phyloP scores from a whole-genome alignment of 2,888 invertebrate species.

The Caenorhabditis zanzibari region DNA sequence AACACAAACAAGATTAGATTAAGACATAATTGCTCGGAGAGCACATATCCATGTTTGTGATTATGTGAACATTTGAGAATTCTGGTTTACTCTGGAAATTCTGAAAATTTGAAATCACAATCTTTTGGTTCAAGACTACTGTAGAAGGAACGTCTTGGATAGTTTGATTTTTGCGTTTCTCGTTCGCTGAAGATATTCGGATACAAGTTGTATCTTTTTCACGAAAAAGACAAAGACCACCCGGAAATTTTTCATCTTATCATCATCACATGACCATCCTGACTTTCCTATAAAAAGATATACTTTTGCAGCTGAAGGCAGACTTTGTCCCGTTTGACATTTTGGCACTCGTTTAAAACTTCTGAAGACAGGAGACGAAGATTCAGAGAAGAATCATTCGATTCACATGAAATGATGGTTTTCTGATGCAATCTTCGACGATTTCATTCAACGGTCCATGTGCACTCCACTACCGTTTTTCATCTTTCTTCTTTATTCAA shows the following conservation, averaged over 20 bases:
- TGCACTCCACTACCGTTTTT: conserved; percentile 24
- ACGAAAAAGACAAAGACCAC: conserved; percentile 30
- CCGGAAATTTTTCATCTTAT: conserved; percentile 13
- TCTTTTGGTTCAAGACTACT: background rate
- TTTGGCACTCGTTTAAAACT: conserved; percentile 37
- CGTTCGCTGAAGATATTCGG: background rate
- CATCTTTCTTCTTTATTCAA: conserved; percentile 16
- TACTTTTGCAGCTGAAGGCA: background rate
- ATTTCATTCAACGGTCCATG: conserved; percentile 39
- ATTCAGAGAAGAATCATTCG: conserved; percentile 55
- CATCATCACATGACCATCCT: conserved; percentile 24
- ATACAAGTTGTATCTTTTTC: conserved; percentile 29
- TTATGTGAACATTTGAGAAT: background rate
- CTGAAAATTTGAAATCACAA: background rate
- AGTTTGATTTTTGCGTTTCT: background rate
- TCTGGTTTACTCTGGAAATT: background rate
- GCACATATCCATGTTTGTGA: conserved; percentile 1
- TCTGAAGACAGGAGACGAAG: background rate
- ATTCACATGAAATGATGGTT: conserved; percentile 55
- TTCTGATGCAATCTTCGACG: conserved; percentile 56
- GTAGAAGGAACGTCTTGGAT: background rate
- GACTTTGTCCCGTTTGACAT: conserved; percentile 48
- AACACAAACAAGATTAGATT: conserved; percentile 22
- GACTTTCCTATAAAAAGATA: conserved; percentile 31
- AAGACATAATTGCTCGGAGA: background rate